These are phyloP conservation scores for Cryptocephalus primarius DNA, from an alignment of 2,888 invertebrate genomes.

Conservation along the genomic window DNA sequence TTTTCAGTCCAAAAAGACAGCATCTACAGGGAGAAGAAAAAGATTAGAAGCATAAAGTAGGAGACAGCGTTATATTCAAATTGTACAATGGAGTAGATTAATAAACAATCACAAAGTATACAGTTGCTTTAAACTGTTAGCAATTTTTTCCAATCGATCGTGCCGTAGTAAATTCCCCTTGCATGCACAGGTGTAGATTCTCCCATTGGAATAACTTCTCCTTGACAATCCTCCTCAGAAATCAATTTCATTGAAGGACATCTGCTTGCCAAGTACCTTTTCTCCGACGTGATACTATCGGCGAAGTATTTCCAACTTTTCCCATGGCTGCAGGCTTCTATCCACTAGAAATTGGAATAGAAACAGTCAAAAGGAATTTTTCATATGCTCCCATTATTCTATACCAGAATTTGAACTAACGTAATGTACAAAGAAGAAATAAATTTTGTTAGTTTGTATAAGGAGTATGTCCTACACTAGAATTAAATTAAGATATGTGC, in stretches of 20 bases:
- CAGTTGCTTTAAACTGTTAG: neutral
- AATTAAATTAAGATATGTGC: too few relatives aligned
- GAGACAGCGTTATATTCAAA: conserved; percentile 6
- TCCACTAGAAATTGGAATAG: conserved; percentile 22
- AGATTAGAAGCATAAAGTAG: conserved; percentile 52
- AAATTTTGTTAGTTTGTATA: too few relatives aligned
- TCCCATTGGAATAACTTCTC: conserved; percentile 18
- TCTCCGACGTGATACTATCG: conserved; percentile 49
- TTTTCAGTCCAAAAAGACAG: conserved; percentile 57
- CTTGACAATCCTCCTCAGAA: conserved; percentile 22
- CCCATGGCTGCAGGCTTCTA: conserved; percentile 61
- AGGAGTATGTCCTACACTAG: too few relatives aligned
- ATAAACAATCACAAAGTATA: neutral
- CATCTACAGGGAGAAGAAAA: conserved; percentile 64
- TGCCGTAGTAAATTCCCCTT: conserved; percentile 21
- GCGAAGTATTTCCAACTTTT: conserved; percentile 50
- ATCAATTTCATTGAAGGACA: conserved; percentile 47
- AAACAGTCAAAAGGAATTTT: conserved; percentile 1
- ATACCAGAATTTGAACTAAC: too few relatives aligned
- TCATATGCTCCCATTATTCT: too few relatives aligned
- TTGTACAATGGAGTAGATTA: too few relatives aligned
- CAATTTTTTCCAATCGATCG: conserved; percentile 3
- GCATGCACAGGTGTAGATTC: conserved; percentile 17
- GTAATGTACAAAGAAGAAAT: too few relatives aligned
- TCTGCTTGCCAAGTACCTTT: conserved; percentile 44